A percentile compares a stretch with the other conserved stretches of the same genome.
phyloP scores from a whole-genome alignment of 1,140 invertebrate genomes.

The Rhizoglyphus robini region DNA sequence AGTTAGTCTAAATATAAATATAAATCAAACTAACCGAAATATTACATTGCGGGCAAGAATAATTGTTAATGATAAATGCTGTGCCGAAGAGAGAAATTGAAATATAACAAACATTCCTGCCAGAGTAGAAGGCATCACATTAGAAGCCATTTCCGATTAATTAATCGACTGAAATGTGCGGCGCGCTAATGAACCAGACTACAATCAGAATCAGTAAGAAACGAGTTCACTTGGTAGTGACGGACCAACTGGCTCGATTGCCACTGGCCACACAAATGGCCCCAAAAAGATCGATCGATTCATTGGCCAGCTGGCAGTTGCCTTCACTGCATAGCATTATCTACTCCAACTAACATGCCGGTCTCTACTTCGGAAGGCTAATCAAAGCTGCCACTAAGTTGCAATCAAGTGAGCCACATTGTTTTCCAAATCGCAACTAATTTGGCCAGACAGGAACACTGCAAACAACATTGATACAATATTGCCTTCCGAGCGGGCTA shows the following conservation, averaged over 20 bases:
- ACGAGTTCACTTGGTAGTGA: too few relatives aligned
- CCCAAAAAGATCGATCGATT: too few relatives aligned
- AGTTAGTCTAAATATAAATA: not conserved
- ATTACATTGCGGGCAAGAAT: not conserved
- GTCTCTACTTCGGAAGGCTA: too few relatives aligned
- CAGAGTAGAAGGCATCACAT: not conserved
- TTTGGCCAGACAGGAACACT: not conserved
- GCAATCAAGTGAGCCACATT: not conserved
- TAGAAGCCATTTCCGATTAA: not conserved
- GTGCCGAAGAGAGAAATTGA: conserved; percentile 2
- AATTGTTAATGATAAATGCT: conserved; percentile 13
- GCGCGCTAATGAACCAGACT: too few relatives aligned
- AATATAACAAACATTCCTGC: not conserved
- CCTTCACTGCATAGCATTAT: too few relatives aligned
- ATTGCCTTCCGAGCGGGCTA: not conserved
- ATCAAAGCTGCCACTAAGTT: too few relatives aligned
- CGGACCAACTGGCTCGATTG: too few relatives aligned
- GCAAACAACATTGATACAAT: not conserved
- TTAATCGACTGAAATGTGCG: conserved; percentile 4
- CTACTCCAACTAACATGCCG: too few relatives aligned
- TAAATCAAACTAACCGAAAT: not conserved
- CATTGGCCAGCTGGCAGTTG: too few relatives aligned
- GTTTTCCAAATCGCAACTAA: not conserved
- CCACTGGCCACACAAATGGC: too few relatives aligned
- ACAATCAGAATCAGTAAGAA: too few relatives aligned